phyloP scores from a whole-genome alignment of 2,113 vertebrate species.

The Enhydra lutris region DNA sequence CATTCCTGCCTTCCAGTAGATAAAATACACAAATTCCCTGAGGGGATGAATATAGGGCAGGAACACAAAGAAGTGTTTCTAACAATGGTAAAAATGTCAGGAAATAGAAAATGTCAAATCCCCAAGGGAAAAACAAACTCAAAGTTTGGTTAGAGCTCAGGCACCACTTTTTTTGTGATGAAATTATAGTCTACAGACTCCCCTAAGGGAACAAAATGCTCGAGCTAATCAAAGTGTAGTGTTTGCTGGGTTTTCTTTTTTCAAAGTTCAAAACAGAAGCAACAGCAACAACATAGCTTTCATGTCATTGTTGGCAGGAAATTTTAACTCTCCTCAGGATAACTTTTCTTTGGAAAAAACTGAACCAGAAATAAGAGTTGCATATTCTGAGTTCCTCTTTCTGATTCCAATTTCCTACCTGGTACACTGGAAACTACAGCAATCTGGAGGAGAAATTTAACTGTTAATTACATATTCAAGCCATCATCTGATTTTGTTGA shows the following conservation, averaged over 20 bases:
- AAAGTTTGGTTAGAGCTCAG: slow-evolving; percentile 67
- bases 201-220: slow-evolving; percentile 64
- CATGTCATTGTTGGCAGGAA: neutral
- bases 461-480: slow-evolving; percentile 32
- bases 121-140: slow-evolving; percentile 64
- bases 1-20: slow-evolving; percentile 68
- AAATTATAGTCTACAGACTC: slow-evolving; percentile 72
- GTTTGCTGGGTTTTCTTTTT: slow-evolving; percentile 39
- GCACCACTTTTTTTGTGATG: slow-evolving; percentile 61
- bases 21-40: slow-evolving; percentile 60
- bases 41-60: neutral
- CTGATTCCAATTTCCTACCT: slow-evolving; percentile 27
- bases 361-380: slow-evolving; percentile 20
- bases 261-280: slow-evolving; percentile 79
- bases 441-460: slow-evolving; percentile 33
- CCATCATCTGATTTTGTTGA: slow-evolving; percentile 23
- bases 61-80: slow-evolving; percentile 64
- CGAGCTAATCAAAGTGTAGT: slow-evolving; percentile 71
- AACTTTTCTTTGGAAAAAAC: neutral
- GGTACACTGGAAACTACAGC: neutral
- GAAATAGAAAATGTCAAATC: slow-evolving; percentile 82
- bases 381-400: neutral
- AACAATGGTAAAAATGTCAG: slow-evolving; percentile 79
- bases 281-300: slow-evolving; percentile 34
- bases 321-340: slow-evolving; percentile 69